Conservation (phyloP, 2,797 vertebrate genomes). For the Chelon labrosus region DNA sequence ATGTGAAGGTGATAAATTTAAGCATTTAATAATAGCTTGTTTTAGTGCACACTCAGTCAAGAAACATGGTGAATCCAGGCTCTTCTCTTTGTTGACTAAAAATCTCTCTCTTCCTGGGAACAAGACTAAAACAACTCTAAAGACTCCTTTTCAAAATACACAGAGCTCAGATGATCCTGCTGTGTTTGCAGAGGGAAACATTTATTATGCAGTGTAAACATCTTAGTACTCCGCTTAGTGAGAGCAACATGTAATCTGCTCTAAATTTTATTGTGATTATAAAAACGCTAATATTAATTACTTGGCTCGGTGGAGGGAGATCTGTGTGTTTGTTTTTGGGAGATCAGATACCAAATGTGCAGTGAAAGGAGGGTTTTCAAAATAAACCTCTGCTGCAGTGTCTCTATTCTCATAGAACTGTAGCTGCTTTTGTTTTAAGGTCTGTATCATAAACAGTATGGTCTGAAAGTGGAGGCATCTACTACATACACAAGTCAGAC, state of each 20-base stretch:
- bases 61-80: too few relatives aligned
- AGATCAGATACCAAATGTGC: slow-evolving; percentile 10
- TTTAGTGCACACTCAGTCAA: too few relatives aligned
- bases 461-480: too few relatives aligned
- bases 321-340: slow-evolving; percentile 11
- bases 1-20: too few relatives aligned
- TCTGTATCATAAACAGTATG: too few relatives aligned
- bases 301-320: background rate
- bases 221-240: slow-evolving; percentile 5
- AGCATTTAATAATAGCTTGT: too few relatives aligned
- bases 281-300: background rate
- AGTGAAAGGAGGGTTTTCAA: background rate
- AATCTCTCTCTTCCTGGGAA: slow-evolving; percentile 33
- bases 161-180: slow-evolving; percentile 10
- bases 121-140: background rate
- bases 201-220: slow-evolving; percentile 23
- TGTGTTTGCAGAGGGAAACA: background rate
- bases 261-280: background rate
- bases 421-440: too few relatives aligned
- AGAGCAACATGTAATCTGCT: slow-evolving; percentile 7
- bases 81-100: background rate
- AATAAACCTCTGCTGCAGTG: too few relatives aligned
- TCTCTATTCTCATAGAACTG: too few relatives aligned
- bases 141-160: slow-evolving; percentile 14
- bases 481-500: too few relatives aligned